A percentile compares a stretch with the other conserved stretches of the same genome.
phyloP scores from a whole-genome alignment of 2,797 vertebrate species.

The Varecia variegata region DNA sequence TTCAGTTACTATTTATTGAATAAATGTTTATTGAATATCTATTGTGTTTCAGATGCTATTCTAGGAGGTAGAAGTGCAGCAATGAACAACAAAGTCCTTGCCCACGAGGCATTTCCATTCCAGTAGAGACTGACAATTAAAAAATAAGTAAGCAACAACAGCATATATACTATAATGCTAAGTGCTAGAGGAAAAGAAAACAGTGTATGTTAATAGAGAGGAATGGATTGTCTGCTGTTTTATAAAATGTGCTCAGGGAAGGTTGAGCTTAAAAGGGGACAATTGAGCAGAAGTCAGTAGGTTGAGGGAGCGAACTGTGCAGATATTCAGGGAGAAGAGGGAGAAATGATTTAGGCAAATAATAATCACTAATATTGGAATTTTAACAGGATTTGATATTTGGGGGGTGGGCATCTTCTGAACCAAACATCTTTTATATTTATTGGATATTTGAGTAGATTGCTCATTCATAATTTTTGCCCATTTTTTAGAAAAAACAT shows the following conservation, averaged over 20 bases:
- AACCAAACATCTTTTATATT: not conserved
- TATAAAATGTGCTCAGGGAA: not conserved
- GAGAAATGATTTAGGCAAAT: not conserved
- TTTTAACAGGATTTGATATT: not conserved
- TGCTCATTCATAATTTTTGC: not conserved
- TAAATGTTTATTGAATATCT: not conserved
- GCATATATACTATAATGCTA: not conserved
- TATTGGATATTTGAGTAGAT: not conserved
- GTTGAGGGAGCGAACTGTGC: not conserved
- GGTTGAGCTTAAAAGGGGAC: not conserved
- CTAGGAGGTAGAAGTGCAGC: not conserved
- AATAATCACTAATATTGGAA: not conserved
- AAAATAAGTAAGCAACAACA: not conserved
- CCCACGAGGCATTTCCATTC: not conserved
- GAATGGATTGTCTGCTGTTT: not conserved
- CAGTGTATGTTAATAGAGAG: not conserved
- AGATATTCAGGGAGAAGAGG: not conserved
- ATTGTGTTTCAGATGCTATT: not conserved
- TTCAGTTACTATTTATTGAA: not conserved
- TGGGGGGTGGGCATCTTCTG: not conserved
- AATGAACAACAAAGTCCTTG: not conserved
- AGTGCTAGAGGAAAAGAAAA: not conserved
- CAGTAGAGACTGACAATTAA: not conserved
- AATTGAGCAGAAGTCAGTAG: not conserved
- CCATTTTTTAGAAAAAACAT: not conserved